These are phyloP conservation scores for Chaitophorus viminalis DNA, from an alignment of 2,888 invertebrate species.

Conservation along the genomic window DNA sequence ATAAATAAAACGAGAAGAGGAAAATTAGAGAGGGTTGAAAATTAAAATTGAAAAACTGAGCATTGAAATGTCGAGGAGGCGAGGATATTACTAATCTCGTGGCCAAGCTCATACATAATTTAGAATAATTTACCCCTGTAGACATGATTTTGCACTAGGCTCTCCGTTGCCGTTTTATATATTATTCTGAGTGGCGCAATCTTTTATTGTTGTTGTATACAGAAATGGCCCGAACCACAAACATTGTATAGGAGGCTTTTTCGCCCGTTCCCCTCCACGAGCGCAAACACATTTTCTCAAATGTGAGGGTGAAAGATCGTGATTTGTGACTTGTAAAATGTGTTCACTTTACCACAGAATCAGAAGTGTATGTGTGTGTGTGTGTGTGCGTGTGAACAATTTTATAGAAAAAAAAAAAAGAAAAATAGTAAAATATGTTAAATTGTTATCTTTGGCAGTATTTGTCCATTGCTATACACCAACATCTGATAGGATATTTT, in stretches of 20 bases:
- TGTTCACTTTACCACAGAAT: conserved; percentile 3
- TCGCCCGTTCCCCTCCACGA: neutral
- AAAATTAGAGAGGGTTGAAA: conserved; percentile 30
- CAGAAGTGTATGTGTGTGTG: neutral
- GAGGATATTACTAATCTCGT: neutral
- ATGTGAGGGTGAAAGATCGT: conserved; percentile 14
- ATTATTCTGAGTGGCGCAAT: conserved; percentile 48
- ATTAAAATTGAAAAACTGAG: conserved; percentile 48
- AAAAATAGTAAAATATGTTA: too few species aligned
- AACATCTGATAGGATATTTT: too few species aligned
- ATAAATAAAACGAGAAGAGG: neutral
- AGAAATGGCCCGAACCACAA: conserved; percentile 43
- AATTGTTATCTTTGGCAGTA: too few species aligned
- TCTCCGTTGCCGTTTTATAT: neutral
- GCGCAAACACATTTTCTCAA: conserved; percentile 42
- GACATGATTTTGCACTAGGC: conserved; percentile 55
- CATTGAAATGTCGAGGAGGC: neutral
- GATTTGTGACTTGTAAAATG: conserved; percentile 43
- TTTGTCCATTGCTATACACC: too few species aligned
- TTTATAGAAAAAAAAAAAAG: neutral
- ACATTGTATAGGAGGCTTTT: conserved; percentile 12
- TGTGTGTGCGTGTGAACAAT: neutral
- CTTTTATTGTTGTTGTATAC: conserved; percentile 36
- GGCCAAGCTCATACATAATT: conserved; percentile 33
- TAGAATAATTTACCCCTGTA: conserved; percentile 51